Evolutionary conservation across 2,888 invertebrate species (phyloP), one percentile per base, ranked within the genome.

Genomic region (Apodemia zela): DNA sequence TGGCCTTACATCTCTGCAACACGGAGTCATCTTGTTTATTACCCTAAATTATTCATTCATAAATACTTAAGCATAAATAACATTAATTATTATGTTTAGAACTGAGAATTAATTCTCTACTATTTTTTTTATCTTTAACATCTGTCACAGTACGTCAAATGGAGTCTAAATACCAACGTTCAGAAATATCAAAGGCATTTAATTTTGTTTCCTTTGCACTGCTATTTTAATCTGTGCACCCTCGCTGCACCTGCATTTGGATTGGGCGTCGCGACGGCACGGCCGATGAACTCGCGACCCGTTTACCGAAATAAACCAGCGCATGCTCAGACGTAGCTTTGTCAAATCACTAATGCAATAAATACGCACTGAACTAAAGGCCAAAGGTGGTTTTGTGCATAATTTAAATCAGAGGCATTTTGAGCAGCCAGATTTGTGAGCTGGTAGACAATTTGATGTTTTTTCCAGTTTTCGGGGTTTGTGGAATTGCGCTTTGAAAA

Each of bases 241-340:
- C 64, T 64, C 68, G 60, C 64, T 82, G 85, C 89, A 86, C 87
- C 85, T 88, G 89, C 87, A 82, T 81, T 71, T 67, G 79, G 85
- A 80, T 84, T 81, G 85, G 87, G 77, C 86, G 85, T 84, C 88
- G 89, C 87, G 87, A 82, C 88, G 86, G 80, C 54, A 29, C 78
- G 88, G 87, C 65, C 89, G 77, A 82, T 78, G 87, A 87, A 84
- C 86, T 80, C 83, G 68, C 69, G 89, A 89, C 90, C 90, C 82
- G 85, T 82, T 88, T 89, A 85, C 89, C 84, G 82, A 89, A 89
- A 89, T 89, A 89, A 79, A 78, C 78, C 77, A 79, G 66, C 67
- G 68, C 68, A 66, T 70, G 71, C 70, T 69, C 64, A 67, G 68
- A 70, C 66, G 66, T 62, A 33, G 61, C 63, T 63, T 60, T 64